Evolutionary conservation across 2,888 invertebrate genomes (phyloP).

Genomic region (Melitaea athalia): DNA sequence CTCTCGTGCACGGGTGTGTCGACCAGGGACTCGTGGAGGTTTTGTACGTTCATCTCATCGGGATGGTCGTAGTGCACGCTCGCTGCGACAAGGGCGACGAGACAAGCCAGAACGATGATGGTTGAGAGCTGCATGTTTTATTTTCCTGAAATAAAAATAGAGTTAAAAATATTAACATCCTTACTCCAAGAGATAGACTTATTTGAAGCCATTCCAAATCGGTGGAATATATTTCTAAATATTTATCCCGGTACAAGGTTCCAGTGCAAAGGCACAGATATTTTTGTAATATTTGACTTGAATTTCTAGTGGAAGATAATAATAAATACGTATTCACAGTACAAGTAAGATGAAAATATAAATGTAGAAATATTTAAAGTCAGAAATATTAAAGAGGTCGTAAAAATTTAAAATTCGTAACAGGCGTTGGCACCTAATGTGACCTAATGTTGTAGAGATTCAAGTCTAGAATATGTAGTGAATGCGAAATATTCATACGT

Average conservation of each 20-base stretch:
- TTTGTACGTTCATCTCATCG: conserved; percentile 46
- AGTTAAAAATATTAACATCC: neutral
- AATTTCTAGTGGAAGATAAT: neutral
- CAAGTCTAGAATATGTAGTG: conserved; percentile 32
- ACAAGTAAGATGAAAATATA: neutral
- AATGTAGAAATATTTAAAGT: neutral
- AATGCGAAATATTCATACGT: conserved; percentile 36
- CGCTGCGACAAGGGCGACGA: conserved; percentile 63
- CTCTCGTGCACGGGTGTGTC: conserved; percentile 62
- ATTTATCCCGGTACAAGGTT: too few species aligned
- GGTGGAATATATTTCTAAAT: too few species aligned
- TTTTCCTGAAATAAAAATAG: conserved; percentile 32
- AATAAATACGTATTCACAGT: neutral
- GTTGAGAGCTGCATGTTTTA: conserved; percentile 70
- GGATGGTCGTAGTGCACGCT: conserved; percentile 53
- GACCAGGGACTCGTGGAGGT: conserved; percentile 53
- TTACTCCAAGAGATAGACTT: neutral
- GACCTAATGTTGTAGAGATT: conserved; percentile 33
- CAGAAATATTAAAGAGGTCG: conserved; percentile 2
- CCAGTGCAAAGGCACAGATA: neutral
- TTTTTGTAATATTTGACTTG: neutral
- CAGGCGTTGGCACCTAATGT: conserved; percentile 29
- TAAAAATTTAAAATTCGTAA: conserved; percentile 30
- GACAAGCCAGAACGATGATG: conserved; percentile 66
- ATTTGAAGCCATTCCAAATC: too few species aligned